Evolutionary conservation across 2,797 vertebrate species (phyloP), one percentile per base, ranked within the genome.

Genomic region (Lagocephalus sceleratus): DNA sequence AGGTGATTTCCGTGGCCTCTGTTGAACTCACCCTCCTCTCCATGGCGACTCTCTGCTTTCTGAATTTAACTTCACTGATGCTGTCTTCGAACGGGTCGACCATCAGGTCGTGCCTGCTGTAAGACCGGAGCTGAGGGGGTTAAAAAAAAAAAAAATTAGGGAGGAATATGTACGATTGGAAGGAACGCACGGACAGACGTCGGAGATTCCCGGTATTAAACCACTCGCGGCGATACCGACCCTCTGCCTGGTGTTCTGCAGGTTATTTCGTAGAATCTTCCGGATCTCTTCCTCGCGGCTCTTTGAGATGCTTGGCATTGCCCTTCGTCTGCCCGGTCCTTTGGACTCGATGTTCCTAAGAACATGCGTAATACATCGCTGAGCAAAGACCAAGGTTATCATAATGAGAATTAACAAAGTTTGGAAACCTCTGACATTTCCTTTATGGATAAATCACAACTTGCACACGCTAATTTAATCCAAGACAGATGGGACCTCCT

Each of bases 231-330:
- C 3, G 20, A 7, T 21, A 84, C 75, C 78, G 57, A 98, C 96
- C 91, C 94, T 90, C 79, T 95, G 94, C 41, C 92, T 87, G 41
- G 94, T 94, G 54, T 93, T 94, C 87, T 98, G 94, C 68, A 98
- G 88, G 82, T 96, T 96, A 43, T 67, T 87, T 54, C 93, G 85
- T 20, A 98, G 88, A 55, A 95, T 91, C 60, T 94, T 96, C 12
- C 94, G 82, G 62, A 98, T 96, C 81, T 96, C 94, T 25, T 93
- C 90, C 80, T 98, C 94, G 8, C 94, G 93, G 41, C 91, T 92
- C 67, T 93, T 95, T 8, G 94, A 95, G 63, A 98, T 89, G 20
- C 88, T 90, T 0, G 94, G 93, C 16, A 94, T 85, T 5, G 87
- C 83, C 0, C 89, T 86, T 0, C 82, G 85, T 2, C 15, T 74